phyloP scores from a whole-genome alignment of 2,113 vertebrate species.

The Acanthochromis polyacanthus region DNA sequence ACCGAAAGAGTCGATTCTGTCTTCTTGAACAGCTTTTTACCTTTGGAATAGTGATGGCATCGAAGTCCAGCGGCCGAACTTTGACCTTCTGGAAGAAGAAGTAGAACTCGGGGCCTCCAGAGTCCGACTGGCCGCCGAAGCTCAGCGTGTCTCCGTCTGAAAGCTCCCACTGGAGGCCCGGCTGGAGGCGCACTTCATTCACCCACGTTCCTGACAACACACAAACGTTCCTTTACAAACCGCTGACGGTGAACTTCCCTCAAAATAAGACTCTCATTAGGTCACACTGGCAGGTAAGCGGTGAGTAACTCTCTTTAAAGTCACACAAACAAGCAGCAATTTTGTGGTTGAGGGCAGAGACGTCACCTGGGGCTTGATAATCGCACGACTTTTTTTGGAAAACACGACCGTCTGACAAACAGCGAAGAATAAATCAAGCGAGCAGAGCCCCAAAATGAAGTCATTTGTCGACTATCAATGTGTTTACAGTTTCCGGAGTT shows the following conservation, averaged over 20 bases:
- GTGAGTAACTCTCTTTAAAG: background rate
- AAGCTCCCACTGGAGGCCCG: conserved; percentile 85
- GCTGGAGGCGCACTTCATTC: conserved; percentile 88
- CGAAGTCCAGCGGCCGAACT: conserved; percentile 91
- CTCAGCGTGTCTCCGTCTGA: conserved; percentile 90
- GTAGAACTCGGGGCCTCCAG: conserved; percentile 88
- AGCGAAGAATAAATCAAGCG: conserved; percentile 6
- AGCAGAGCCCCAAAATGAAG: conserved; percentile 23
- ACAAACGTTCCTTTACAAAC: background rate
- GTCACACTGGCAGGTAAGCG: background rate
- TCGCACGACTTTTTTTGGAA: conserved; percentile 20
- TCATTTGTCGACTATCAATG: conserved; percentile 29
- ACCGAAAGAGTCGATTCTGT: too few relatives aligned
- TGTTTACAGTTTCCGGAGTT: conserved; percentile 48
- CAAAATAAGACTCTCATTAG: background rate
- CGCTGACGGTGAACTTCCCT: background rate
- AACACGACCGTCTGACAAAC: background rate
- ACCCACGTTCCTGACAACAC: conserved; percentile 88
- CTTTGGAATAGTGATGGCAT: conserved; percentile 90
- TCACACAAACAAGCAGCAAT: background rate
- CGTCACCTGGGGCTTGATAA: background rate
- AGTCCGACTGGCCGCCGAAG: conserved; percentile 83
- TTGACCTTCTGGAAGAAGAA: conserved; percentile 94
- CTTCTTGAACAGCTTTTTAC: conserved; percentile 18
- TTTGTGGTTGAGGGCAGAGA: background rate